Evolutionary conservation across 2,888 invertebrate species (phyloP), one percentile per base, ranked within the genome.

Genomic region (Arrhopalites spinosus): DNA sequence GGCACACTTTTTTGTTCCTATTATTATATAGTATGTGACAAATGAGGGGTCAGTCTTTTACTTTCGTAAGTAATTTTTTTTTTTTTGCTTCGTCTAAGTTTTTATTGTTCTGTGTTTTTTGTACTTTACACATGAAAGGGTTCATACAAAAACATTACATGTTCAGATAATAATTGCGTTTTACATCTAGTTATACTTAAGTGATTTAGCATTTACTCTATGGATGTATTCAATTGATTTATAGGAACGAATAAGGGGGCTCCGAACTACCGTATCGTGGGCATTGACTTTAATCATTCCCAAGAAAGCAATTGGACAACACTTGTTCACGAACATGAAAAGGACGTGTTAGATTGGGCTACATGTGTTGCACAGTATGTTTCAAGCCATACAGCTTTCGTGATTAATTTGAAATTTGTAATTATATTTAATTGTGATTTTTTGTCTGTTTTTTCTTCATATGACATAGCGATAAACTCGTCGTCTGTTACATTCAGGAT

Each of bases 161-260:
- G n/a, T n/a, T n/a, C n/a, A n/a, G n/a, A n/a, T n/a, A n/a, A n/a
- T n/a, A n/a, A n/a, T n/a, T n/a, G n/a, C n/a, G n/a, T n/a, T n/a
- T n/a, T n/a, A n/a, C n/a, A n/a, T n/a, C n/a, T n/a, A n/a, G n/a
- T n/a, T n/a, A n/a, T n/a, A n/a, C n/a, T n/a, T n/a, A n/a, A n/a
- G n/a, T n/a, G n/a, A n/a, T n/a, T n/a, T n/a, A n/a, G n/a, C n/a
- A n/a, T n/a, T n/a, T n/a, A n/a, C n/a, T n/a, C n/a, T n/a, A n/a
- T n/a, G n/a, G n/a, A n/a, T n/a, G 93, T 84, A 93, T 98, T 86
- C 91, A 93, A n/a, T n/a, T n/a, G n/a, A n/a, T n/a, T n/a, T n/a
- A n/a, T n/a, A n/a, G n/a, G n/a, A 64, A 98, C 98, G 27, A 98
- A 98, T 86, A 93, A 94, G 86, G 90, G 94, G 86, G 94, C 98